phyloP scores from a whole-genome alignment of 2,888 invertebrate species.

The Drosophila atripex region DNA sequence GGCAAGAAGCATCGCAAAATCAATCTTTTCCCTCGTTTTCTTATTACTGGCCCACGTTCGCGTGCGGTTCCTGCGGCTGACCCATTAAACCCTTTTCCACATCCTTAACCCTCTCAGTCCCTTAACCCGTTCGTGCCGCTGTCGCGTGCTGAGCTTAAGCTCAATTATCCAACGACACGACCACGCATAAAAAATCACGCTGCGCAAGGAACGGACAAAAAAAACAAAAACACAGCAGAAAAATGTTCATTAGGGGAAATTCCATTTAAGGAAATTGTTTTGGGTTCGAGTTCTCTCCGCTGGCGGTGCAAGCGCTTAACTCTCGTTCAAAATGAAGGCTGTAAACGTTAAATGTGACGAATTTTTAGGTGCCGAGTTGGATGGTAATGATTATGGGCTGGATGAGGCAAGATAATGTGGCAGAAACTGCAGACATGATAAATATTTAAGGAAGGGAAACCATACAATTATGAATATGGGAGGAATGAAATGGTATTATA shows the following conservation, averaged over 20 bases:
- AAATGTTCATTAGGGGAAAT: constrained; percentile 71
- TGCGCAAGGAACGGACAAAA: constrained; percentile 11
- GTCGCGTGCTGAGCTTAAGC: constrained; percentile 72
- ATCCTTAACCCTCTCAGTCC: constrained; percentile 24
- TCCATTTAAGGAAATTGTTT: constrained; percentile 62
- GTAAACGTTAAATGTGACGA: constrained; percentile 46
- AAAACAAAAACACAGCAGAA: constrained; percentile 27
- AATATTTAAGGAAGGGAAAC: neutral
- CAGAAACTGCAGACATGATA: neutral
- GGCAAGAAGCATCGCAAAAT: constrained; percentile 37
- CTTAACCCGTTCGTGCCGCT: constrained; percentile 8
- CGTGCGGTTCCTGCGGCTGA: constrained; percentile 56
- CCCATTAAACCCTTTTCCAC: constrained; percentile 43
- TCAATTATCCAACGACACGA: constrained; percentile 69
- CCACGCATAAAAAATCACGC: constrained; percentile 45
- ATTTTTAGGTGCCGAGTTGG: constrained; percentile 21
- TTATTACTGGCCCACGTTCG: constrained; percentile 48
- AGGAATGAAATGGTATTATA: neutral
- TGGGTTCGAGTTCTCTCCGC: constrained; percentile 13
- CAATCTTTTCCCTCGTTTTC: constrained; percentile 44
- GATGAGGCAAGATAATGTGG: neutral
- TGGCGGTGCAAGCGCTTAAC: constrained; percentile 10
- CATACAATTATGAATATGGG: neutral
- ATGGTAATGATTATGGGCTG: constrained; percentile 25
- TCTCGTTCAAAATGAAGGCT: constrained; percentile 30